These are phyloP conservation scores for Coturnix japonica DNA, from an alignment of 2,113 vertebrate species.

Conservation along the genomic window DNA sequence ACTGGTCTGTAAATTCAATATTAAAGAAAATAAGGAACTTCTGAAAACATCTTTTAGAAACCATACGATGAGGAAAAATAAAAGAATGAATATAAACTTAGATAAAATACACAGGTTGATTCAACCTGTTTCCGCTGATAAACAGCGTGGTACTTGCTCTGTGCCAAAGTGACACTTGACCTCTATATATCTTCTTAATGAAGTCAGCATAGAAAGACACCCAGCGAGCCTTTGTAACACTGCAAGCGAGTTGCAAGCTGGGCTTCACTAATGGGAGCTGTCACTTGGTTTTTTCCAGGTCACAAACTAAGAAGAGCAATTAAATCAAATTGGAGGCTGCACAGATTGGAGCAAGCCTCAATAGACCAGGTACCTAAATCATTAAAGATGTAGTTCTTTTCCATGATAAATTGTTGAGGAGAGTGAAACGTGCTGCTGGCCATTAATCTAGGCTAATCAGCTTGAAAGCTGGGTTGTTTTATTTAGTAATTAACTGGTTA, in stretches of 20 bases:
- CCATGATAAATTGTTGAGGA: conserved; percentile 92
- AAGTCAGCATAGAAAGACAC: conserved; percentile 78
- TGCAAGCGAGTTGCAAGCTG: conserved; percentile 77
- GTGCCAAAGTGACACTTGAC: conserved; percentile 77
- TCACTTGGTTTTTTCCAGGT: conserved; percentile 88
- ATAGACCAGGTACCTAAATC: conserved; percentile 88
- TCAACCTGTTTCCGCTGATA: conserved; percentile 67
- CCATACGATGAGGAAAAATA: background rate
- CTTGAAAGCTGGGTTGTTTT: conserved; percentile 87
- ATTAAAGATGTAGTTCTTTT: conserved; percentile 89
- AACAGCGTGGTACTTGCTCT: conserved; percentile 45
- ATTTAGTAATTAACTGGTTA: conserved; percentile 94
- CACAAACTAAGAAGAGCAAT: conserved; percentile 88
- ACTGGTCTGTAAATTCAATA: background rate
- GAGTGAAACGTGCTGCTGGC: conserved; percentile 85
- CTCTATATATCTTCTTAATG: conserved; percentile 82
- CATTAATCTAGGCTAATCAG: conserved; percentile 96
- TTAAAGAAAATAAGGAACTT: conserved; percentile 41
- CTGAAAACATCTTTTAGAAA: conserved; percentile 5
- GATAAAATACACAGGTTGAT: conserved; percentile 59
- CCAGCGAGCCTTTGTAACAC: conserved; percentile 79
- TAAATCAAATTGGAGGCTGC: conserved; percentile 85
- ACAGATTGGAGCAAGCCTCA: conserved; percentile 75
- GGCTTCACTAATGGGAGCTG: conserved; percentile 87
- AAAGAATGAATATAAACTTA: conserved; percentile 3